Conservation (phyloP, 2,888 invertebrate species). For the Antheraea assamensis region DNA sequence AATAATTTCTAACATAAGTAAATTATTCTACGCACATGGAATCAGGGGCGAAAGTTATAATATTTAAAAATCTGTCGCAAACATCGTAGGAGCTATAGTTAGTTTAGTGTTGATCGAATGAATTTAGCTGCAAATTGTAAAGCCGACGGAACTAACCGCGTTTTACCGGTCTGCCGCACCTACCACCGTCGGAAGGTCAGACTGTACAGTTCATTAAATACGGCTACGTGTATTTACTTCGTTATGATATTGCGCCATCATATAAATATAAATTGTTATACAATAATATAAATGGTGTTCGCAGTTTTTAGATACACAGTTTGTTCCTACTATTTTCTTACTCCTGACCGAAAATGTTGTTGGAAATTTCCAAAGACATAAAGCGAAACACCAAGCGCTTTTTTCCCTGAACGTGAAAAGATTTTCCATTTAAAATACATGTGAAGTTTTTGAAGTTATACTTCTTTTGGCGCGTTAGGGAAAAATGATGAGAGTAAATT, state of each 20-base stretch:
- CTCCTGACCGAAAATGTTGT: too few species aligned
- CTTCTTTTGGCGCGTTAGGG: too few species aligned
- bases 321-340: background rate
- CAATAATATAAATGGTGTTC: background rate
- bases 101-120: background rate
- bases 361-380: too few species aligned
- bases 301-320: background rate
- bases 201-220: background rate
- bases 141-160: background rate
- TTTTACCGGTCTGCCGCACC: background rate
- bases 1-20: too few species aligned
- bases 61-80: background rate
- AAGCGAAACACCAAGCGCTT: too few species aligned
- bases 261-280: background rate
- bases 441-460: too few species aligned
- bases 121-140: background rate
- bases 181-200: background rate
- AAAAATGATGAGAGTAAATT: too few species aligned
- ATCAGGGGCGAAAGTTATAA: too few species aligned
- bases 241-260: background rate
- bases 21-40: too few species aligned
- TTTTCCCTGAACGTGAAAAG: too few species aligned
- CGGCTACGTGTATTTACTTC: background rate
- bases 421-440: too few species aligned
- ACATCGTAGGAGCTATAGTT: too few species aligned